These are phyloP conservation scores for Lasiurus cinereus DNA, from an alignment of 2,113 vertebrate species.

Conservation along the genomic window DNA sequence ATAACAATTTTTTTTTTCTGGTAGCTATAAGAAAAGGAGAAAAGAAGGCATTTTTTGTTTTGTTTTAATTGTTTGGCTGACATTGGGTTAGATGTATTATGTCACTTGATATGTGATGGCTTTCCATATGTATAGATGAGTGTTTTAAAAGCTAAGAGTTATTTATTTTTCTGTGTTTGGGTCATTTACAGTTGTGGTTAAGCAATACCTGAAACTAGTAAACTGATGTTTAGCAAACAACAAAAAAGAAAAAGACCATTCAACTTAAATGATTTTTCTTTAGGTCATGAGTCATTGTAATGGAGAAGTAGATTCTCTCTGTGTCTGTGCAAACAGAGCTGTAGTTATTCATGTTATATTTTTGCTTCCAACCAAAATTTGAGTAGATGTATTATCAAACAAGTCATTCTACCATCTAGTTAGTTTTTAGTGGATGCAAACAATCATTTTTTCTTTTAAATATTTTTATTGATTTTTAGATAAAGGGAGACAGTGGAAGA, in stretches of 20 bases:
- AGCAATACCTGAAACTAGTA: background rate
- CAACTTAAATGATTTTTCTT: background rate
- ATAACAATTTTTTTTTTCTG: background rate
- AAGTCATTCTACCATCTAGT: background rate
- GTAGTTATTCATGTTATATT: background rate
- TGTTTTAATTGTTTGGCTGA: background rate
- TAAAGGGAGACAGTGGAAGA: background rate
- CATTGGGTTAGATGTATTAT: background rate
- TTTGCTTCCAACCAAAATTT: background rate
- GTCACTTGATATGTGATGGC: background rate
- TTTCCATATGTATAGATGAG: background rate
- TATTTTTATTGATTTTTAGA: background rate
- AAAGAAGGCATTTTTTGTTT: background rate
- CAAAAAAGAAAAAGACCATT: background rate
- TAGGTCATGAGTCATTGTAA: background rate
- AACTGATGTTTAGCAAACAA: background rate
- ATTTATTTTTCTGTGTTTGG: background rate
- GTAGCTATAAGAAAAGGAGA: background rate
- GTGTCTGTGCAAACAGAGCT: background rate
- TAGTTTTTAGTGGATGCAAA: background rate
- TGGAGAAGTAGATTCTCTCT: background rate
- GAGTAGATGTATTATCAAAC: conserved; percentile 24
- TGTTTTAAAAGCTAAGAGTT: conserved; percentile 24
- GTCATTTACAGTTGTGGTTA: background rate
- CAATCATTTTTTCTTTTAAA: background rate